These are phyloP conservation scores for Phoronis australis DNA, from an alignment of 2,888 invertebrate species.

Conservation along the genomic window DNA sequence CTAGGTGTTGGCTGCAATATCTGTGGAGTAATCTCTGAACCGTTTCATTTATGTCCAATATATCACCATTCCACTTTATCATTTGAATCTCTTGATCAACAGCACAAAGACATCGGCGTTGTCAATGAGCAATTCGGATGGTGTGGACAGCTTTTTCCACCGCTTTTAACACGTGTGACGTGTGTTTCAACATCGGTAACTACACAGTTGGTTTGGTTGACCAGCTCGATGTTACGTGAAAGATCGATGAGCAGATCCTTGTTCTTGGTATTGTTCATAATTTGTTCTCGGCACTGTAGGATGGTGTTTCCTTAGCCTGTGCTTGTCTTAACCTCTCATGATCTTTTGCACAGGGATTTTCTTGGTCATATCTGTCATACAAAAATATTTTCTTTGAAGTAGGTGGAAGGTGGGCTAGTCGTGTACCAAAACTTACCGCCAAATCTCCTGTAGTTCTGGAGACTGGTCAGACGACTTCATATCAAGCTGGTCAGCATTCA, in stretches of 20 bases:
- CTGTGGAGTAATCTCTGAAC: neutral
- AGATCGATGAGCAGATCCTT: neutral
- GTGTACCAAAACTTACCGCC: neutral
- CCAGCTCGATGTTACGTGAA: neutral
- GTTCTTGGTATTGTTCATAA: neutral
- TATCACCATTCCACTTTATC: neutral
- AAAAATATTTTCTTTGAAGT: neutral
- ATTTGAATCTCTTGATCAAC: neutral
- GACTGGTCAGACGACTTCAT: too few relatives aligned
- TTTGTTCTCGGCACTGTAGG: neutral
- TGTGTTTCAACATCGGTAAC: neutral
- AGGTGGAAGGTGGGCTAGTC: neutral
- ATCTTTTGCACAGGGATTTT: neutral
- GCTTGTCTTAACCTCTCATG: neutral
- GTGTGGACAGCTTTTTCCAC: neutral
- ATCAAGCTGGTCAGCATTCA: too few relatives aligned
- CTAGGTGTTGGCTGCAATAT: neutral
- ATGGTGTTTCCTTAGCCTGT: neutral
- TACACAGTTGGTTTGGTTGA: neutral
- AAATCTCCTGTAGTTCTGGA: too few relatives aligned
- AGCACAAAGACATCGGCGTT: neutral
- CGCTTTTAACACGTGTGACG: neutral
- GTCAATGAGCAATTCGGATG: neutral
- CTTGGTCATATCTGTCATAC: neutral
- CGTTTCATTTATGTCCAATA: neutral